These are phyloP conservation scores for Apus apus DNA, from an alignment of 2,113 vertebrate genomes.

Conservation along the genomic window DNA sequence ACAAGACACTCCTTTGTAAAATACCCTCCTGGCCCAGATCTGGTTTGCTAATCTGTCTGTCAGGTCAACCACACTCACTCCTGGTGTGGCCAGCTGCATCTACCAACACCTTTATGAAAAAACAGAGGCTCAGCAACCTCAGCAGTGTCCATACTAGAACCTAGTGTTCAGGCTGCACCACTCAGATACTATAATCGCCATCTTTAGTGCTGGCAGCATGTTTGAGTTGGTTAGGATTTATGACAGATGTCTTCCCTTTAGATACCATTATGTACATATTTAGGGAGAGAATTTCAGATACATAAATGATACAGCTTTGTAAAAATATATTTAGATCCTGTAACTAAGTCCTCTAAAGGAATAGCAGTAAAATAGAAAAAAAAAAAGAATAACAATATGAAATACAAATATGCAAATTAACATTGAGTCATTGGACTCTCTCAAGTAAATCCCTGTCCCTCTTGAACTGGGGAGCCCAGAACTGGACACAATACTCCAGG, in stretches of 20 bases:
- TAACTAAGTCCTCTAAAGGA: not conserved
- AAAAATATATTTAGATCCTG: not conserved
- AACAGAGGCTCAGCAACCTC: not conserved
- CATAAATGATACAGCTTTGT: not conserved
- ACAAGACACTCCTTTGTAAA: not conserved
- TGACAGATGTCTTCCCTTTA: not conserved
- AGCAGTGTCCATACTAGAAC: not conserved
- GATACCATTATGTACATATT: not conserved
- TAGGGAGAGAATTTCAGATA: not conserved
- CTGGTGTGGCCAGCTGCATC: not conserved
- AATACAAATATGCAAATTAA: too few species aligned
- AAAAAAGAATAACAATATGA: too few species aligned
- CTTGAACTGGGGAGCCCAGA: too few species aligned
- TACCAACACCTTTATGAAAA: not conserved
- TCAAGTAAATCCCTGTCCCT: too few species aligned
- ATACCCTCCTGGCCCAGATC: not conserved
- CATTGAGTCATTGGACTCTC: too few species aligned
- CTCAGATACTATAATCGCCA: not conserved
- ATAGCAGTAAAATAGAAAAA: not conserved
- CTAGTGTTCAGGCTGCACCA: conserved; percentile 14
- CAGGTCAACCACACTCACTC: not conserved
- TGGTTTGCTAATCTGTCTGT: not conserved
- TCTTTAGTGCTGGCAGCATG: not conserved
- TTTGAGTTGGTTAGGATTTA: conserved; percentile 30
- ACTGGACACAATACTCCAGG: too few species aligned